Base-by-base conservation (phyloP, 2,888 invertebrate genomes). In the Eretmocerus hayati region DNA sequence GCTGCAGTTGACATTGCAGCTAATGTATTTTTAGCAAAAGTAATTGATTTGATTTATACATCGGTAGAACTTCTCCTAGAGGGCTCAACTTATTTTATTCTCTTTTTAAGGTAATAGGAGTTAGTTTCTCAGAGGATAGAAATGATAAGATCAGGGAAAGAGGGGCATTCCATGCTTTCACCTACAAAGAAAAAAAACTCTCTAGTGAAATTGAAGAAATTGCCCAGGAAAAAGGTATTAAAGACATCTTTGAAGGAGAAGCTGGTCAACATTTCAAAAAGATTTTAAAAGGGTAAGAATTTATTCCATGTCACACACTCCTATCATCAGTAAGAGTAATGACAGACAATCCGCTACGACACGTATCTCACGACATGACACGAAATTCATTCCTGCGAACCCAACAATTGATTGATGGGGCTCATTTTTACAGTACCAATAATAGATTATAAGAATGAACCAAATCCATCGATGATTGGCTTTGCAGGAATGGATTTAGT, bases 1-100 rank as follows among this genome's bases (percentile, higher is more conserved):
- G 84, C 85, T 47, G 80, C 81, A 35, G 77, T 84, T 18, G 85
- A 85, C 69, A 73, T 85, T 37, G 84, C 84, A 35, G 77, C 81
- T 11, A 82, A 81, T 67, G 76, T 84, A 40, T 84, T 79, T 60
- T 77, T 78, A 63, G 78, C 82, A 22, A 77, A 81, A 72, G 83
- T 82, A 42, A 44, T 13, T 13, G 36, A 23, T 23, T 38, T n/a
- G 15, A 30, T 37, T 41, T n/a, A n/a, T n/a, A n/a, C n/a, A n/a
- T n/a, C n/a, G n/a, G n/a, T n/a, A n/a, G n/a, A n/a, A n/a, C n/a
- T n/a, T n/a, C n/a, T n/a, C n/a, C n/a, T n/a, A n/a, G n/a, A n/a
- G 26, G 11, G 6, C 26, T 9, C 11, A 26, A 26, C 8, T 26
- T 26, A 9, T 11, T 26, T 33, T 23, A 11, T 15, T 39, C 36